phyloP scores from a whole-genome alignment of 2,113 vertebrate genomes.

The Okapia johnstoni region DNA sequence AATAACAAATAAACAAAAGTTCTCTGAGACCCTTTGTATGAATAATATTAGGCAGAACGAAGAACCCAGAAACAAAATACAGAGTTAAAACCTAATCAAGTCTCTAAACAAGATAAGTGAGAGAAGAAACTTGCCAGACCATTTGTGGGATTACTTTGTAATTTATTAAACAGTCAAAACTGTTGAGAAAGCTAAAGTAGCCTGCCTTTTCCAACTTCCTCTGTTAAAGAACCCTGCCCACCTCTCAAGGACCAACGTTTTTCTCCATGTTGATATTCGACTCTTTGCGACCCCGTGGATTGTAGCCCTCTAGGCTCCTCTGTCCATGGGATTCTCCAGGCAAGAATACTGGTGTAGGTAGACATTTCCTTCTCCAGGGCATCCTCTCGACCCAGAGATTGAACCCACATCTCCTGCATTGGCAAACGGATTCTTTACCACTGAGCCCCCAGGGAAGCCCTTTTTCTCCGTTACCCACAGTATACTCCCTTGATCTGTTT shows the following conservation, averaged over 20 bases:
- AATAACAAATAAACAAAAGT: constrained; percentile 23
- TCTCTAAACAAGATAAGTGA: constrained; percentile 18
- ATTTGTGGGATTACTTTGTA: not conserved
- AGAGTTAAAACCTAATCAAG: not conserved
- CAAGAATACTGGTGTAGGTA: not conserved
- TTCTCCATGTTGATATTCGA: not conserved
- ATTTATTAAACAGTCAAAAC: not conserved
- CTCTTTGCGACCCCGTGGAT: not conserved
- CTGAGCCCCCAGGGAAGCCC: not conserved
- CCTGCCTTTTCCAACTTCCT: not conserved
- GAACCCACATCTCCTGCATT: not conserved
- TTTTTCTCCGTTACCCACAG: not conserved
- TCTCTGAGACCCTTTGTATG: not conserved
- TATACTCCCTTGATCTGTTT: not conserved
- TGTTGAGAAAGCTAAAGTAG: not conserved
- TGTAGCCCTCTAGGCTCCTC: not conserved
- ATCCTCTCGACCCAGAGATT: not conserved
- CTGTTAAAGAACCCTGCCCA: not conserved
- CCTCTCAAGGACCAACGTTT: not conserved
- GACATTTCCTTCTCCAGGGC: not conserved
- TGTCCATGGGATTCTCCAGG: not conserved
- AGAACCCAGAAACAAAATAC: not conserved
- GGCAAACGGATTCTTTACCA: not conserved
- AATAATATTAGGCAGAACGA: not conserved
- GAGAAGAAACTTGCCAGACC: not conserved